Conservation (phyloP, 2,888 invertebrate species). For the Odontocerum albicorne region DNA sequence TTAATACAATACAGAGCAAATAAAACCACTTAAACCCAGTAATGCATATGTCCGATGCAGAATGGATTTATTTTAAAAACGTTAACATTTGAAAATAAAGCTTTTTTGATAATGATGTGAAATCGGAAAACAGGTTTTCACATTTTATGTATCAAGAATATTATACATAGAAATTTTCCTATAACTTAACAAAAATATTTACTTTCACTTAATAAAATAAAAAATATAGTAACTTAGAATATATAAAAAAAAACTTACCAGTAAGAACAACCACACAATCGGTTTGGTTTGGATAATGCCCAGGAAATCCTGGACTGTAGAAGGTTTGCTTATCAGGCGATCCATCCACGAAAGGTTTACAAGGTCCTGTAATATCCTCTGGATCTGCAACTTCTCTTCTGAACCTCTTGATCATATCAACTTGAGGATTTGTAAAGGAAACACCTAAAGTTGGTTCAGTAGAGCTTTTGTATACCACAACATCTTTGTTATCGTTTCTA, state of each 20-base stretch:
- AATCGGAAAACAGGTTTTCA: no score
- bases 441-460: background rate
- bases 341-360: constrained; percentile 60
- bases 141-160: no score
- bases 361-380: constrained; percentile 42
- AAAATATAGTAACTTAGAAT: constrained; percentile 16
- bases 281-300: constrained; percentile 65
- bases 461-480: background rate
- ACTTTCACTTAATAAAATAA: constrained; percentile 11
- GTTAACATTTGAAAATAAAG: no score
- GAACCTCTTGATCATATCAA: constrained; percentile 30
- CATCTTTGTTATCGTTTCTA: background rate
- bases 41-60: no score
- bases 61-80: no score
- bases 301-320: constrained; percentile 70
- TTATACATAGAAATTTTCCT: no score
- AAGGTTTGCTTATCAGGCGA: constrained; percentile 63
- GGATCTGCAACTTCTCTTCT: constrained; percentile 34
- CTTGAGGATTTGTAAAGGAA: background rate
- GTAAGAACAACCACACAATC: constrained; percentile 67
- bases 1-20: no score
- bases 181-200: no score
- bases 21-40: no score
- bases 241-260: constrained; percentile 57
- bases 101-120: no score